A percentile compares a stretch with the other conserved stretches of the same genome.
Evolutionary conservation across 2,797 vertebrate species (phyloP).

Genomic region (Pipistrellus nathusii): DNA sequence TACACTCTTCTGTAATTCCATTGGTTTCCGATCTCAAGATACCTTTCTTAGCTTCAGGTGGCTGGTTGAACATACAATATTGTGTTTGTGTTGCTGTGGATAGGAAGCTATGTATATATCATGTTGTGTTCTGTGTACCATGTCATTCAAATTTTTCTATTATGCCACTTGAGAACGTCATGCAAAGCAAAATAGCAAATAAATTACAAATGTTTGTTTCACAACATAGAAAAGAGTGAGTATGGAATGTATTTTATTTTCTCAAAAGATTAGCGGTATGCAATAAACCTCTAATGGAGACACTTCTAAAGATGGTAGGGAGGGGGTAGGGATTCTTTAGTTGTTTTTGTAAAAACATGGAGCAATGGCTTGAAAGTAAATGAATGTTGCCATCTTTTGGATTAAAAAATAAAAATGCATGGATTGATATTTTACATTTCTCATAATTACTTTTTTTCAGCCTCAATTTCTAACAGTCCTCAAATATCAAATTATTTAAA

Average conservation of each 20-base stretch:
- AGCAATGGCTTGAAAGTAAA: not conserved
- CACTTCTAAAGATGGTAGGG: not conserved
- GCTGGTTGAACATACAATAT: not conserved
- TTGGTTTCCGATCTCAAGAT: not conserved
- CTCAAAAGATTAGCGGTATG: not conserved
- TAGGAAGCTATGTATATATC: not conserved
- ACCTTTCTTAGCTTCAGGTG: not conserved
- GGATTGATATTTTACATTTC: not conserved
- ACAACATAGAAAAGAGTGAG: not conserved
- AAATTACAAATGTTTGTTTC: not conserved
- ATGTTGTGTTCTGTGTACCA: not conserved
- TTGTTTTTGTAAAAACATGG: not conserved
- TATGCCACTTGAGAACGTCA: not conserved
- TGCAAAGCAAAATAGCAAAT: not conserved
- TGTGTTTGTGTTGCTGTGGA: not conserved
- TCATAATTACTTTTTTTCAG: constrained; percentile 16
- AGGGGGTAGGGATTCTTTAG: fast-evolving
- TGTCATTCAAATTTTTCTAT: not conserved
- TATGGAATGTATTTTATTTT: not conserved
- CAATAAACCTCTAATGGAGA: not conserved
- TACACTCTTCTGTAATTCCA: not conserved
- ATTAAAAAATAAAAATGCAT: not conserved
- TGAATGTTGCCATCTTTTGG: not conserved
- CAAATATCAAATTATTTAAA: constrained; percentile 32
- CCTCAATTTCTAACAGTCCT: not conserved